Evolutionary conservation across 2,888 invertebrate genomes (phyloP).

Genomic region (Metacarcinus magister): DNA sequence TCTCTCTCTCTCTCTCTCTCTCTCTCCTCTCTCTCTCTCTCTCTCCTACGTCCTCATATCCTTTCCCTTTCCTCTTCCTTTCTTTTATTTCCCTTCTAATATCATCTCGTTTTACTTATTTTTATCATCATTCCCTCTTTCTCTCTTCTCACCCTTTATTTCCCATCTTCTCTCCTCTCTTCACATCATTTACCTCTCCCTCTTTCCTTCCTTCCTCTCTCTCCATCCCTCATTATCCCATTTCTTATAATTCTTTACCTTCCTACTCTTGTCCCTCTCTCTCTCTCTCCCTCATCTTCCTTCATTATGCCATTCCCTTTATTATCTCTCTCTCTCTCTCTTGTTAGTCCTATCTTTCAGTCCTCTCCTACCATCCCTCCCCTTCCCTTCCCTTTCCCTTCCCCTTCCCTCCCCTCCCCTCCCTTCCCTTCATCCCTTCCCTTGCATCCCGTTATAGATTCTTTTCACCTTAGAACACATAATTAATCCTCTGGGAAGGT

Average conservation of each 20-base stretch:
- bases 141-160: not conserved
- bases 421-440: not conserved
- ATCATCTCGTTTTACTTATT: not conserved
- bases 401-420: not conserved
- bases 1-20: not conserved
- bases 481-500: not conserved
- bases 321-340: not conserved
- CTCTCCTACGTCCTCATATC: not conserved
- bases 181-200: not conserved
- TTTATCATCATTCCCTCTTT: not conserved
- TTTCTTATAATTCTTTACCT: not conserved
- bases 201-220: not conserved
- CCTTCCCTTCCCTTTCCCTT: not conserved
- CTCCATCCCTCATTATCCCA: not conserved
- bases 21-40: not conserved
- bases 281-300: not conserved
- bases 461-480: constrained; percentile 16
- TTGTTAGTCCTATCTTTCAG: not conserved
- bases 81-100: not conserved
- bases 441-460: not conserved
- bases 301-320: not conserved
- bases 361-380: not conserved
- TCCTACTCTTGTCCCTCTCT: not conserved
- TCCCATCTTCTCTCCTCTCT: not conserved
- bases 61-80: not conserved